phyloP scores from a whole-genome alignment of 2,113 vertebrate species.

The Rhinoderma darwinii region DNA sequence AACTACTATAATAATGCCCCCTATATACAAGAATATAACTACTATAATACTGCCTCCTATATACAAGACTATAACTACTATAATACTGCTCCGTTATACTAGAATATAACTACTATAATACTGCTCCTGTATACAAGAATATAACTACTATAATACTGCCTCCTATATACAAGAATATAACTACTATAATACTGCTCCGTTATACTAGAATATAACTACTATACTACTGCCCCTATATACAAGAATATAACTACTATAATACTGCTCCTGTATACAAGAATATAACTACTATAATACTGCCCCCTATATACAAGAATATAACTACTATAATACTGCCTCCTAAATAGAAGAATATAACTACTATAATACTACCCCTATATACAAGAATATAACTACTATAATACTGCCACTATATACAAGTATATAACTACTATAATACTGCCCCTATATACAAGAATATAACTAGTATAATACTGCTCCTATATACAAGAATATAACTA shows the following conservation, averaged over 20 bases:
- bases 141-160: constrained; percentile 1
- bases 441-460: background rate
- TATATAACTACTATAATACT: too few species aligned
- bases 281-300: background rate
- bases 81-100: background rate
- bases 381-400: too few species aligned
- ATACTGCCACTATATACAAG: too few species aligned
- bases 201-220: too few species aligned
- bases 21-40: too few species aligned
- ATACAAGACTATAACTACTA: background rate
- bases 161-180: background rate
- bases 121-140: background rate
- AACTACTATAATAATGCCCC: too few species aligned
- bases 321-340: background rate
- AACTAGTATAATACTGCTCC: background rate
- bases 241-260: too few species aligned
- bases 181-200: background rate
- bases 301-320: background rate
- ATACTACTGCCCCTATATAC: too few species aligned
- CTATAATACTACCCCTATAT: too few species aligned
- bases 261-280: background rate
- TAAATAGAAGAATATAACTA: background rate
- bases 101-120: too few species aligned
- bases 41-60: too few species aligned
- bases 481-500: background rate